These are phyloP conservation scores for Temnothorax nylanderi DNA, from an alignment of 1,140 invertebrate species.

Conservation along the genomic window DNA sequence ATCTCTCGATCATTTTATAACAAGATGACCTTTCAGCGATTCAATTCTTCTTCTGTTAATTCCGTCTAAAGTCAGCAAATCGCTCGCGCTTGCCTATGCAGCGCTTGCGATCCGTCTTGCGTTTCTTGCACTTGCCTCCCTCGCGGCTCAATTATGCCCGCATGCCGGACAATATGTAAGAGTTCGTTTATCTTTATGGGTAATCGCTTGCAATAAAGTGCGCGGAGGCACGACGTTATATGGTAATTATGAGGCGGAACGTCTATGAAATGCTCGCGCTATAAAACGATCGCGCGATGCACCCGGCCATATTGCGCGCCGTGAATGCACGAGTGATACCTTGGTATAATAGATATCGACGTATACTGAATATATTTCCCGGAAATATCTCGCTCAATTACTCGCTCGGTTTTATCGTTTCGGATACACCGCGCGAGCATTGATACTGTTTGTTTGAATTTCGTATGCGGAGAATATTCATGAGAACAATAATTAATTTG, in stretches of 20 bases:
- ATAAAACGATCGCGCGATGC: slow-evolving; percentile 46
- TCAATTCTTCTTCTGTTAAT: background rate
- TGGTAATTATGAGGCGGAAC: slow-evolving; percentile 56
- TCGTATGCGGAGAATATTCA: background rate
- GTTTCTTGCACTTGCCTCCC: slow-evolving; percentile 26
- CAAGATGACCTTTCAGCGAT: background rate
- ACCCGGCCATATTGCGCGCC: slow-evolving; percentile 19
- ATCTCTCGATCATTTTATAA: background rate
- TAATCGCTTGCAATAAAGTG: slow-evolving; percentile 54
- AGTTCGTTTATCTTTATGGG: slow-evolving; percentile 54
- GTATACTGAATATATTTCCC: slow-evolving; percentile 41
- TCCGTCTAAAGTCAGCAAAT: background rate
- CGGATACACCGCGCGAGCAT: slow-evolving; percentile 8
- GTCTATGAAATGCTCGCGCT: slow-evolving; percentile 24
- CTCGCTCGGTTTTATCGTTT: slow-evolving; percentile 22
- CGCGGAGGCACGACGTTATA: slow-evolving; percentile 42
- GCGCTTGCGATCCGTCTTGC: background rate
- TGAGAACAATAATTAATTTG: slow-evolving; percentile 28
- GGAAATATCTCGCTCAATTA: slow-evolving; percentile 56
- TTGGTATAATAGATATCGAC: slow-evolving; percentile 43
- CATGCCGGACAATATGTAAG: slow-evolving; percentile 34
- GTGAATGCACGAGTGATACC: slow-evolving; percentile 40
- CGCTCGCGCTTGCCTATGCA: background rate
- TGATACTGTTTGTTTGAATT: slow-evolving; percentile 43
- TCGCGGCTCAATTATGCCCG: slow-evolving; percentile 45